Conservation (phyloP, 2,888 invertebrate species). For the Euplexia lucipara region DNA sequence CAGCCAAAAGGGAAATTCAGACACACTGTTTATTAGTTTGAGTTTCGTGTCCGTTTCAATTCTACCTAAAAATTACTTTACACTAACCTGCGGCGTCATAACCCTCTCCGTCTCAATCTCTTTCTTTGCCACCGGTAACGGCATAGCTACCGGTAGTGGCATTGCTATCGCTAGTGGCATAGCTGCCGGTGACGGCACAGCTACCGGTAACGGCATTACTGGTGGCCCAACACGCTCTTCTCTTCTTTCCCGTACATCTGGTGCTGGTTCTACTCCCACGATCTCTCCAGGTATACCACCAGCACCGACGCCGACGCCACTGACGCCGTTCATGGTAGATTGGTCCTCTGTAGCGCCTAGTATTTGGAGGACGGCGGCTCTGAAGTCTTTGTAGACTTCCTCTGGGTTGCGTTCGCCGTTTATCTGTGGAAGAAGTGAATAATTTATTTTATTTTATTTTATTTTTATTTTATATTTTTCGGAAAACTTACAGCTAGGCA, state of each 20-base stretch:
- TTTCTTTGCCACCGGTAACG: conserved; percentile 11
- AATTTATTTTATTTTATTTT: no score
- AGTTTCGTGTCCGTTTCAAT: no score
- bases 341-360: conserved; percentile 93
- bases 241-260: conserved; percentile 68
- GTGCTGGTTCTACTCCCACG: conserved; percentile 91
- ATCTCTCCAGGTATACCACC: conserved; percentile 92
- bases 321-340: conserved; percentile 91
- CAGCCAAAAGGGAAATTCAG: no score
- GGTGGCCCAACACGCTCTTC: conserved; percentile 51
- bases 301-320: conserved; percentile 91
- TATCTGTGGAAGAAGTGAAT: conserved; percentile 89
- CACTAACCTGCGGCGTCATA: conserved; percentile 77
- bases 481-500: no score
- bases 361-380: conserved; percentile 94
- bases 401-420: conserved; percentile 97
- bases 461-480: no score
- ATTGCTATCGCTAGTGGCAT: conserved; percentile 57
- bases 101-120: conserved; percentile 70
- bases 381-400: conserved; percentile 97
- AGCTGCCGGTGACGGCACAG: conserved; percentile 14
- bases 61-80: neutral
- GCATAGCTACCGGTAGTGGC: conserved; percentile 28
- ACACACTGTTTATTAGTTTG: no score
- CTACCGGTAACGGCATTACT: conserved; percentile 44